Conservation (phyloP, 2,797 vertebrate species). For the Bufotes viridis region DNA sequence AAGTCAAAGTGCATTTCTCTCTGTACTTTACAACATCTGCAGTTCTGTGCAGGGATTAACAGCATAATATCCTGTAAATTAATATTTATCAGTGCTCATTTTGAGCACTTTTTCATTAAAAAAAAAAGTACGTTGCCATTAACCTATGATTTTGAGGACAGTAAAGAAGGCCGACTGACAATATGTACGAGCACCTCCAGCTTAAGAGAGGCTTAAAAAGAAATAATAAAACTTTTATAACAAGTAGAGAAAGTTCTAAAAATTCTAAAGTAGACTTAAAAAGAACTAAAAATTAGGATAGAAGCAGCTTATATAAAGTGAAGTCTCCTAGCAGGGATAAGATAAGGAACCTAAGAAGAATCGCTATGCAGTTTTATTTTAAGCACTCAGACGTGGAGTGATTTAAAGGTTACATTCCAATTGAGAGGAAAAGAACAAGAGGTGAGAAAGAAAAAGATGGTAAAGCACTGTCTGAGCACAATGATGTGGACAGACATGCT, state of each 20-base stretch:
- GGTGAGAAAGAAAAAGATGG: conserved; percentile 56
- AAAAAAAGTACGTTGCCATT: background rate
- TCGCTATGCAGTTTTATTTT: conserved; percentile 73
- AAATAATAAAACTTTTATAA: conserved; percentile 21
- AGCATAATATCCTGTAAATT: background rate
- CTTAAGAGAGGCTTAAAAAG: conserved; percentile 2
- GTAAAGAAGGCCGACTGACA: background rate
- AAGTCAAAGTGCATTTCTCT: background rate
- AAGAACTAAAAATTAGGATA: conserved; percentile 40
- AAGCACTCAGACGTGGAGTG: conserved; percentile 64
- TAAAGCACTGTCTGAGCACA: conserved; percentile 59
- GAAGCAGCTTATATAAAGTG: conserved; percentile 56
- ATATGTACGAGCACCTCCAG: background rate
- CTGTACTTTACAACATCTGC: background rate
- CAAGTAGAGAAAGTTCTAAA: conserved; percentile 26
- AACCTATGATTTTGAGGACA: background rate
- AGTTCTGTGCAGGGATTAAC: background rate
- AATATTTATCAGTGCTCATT: background rate
- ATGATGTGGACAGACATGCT: conserved; percentile 62
- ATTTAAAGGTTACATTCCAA: conserved; percentile 74
- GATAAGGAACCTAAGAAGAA: conserved; percentile 69
- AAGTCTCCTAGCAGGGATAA: conserved; percentile 64
- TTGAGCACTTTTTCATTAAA: background rate
- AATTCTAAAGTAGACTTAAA: conserved; percentile 34
- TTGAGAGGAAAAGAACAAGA: conserved; percentile 61